These are phyloP conservation scores for Steatocranus sp. DNA, from an alignment of 2,797 vertebrate species.

Conservation along the genomic window DNA sequence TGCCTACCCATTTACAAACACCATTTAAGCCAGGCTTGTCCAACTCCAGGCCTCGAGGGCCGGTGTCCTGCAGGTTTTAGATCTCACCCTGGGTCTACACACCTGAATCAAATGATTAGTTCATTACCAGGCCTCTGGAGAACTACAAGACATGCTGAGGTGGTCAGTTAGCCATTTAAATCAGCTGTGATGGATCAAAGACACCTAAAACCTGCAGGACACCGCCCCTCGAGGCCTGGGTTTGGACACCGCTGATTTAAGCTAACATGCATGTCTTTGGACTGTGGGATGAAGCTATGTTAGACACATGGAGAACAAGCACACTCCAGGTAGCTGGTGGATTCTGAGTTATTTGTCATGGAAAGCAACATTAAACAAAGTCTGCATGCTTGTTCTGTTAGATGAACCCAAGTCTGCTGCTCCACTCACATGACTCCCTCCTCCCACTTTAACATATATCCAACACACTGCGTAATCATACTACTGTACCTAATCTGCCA, in stretches of 20 bases:
- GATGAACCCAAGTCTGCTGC: not conserved
- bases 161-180: not conserved
- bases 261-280: not conserved
- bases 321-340: not conserved
- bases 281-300: not conserved
- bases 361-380: not conserved
- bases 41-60: fast-evolving
- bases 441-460: not conserved
- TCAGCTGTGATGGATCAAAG: not conserved
- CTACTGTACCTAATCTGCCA: not conserved
- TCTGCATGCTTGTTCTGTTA: not conserved
- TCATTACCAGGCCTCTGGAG: not conserved
- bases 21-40: not conserved
- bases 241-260: fast-evolving
- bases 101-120: not conserved
- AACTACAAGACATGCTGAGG: not conserved
- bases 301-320: not conserved
- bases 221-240: not conserved
- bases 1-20: not conserved
- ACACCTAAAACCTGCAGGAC: not conserved
- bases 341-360: not conserved
- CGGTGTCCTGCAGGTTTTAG: not conserved
- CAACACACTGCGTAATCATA: fast-evolving
- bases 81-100: not conserved
- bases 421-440: not conserved